Base-by-base conservation (phyloP, 2,888 invertebrate genomes). In the Archips crataeganus region DNA sequence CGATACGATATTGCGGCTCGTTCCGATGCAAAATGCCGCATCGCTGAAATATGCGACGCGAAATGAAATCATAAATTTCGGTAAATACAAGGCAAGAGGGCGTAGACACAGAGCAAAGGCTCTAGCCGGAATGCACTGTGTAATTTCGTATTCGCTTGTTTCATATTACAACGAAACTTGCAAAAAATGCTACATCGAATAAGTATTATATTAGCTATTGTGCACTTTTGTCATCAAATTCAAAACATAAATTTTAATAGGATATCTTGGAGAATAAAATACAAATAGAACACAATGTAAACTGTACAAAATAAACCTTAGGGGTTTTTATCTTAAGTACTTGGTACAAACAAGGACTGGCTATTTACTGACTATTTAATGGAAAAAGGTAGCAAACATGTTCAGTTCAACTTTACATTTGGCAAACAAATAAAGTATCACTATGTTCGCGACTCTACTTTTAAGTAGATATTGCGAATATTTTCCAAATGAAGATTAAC, bases 11-110 rank as follows among this genome's bases (percentile, higher is more conserved):
- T 74, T 74, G 74, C 70, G 70, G 73, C 49, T 75, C 75, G 74
- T 75, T 75, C 42, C 74, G 60, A 75, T 75, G 74, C 75, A 75
- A 75, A 74, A 74, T 70, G 73, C 67, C 75, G 70, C 75, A 70
- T 75, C 74, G 51, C 68, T 76, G 76, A 77, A 75, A 75, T 75
- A 77, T 75, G 77, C 75, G 74, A 74, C 71, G 71, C 74, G 71
- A 77, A 77, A 77, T 77, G 75, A 77, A 77, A 77, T 75, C 77
- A 77, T 77, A 77, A 77, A 76, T 77, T 71, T 74, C 60, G 62
- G 75, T 77, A 71, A 77, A 76, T 76, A 72, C 76, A 69, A 70
- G 67, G 71, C 74, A 75, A 71, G 74, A 71, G 70, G 49, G 49
- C 70, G 65, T 49, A 68, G 73, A 73, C 63, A 36, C 65, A 8